phyloP scores from a whole-genome alignment of 2,797 vertebrate genomes.

The Scyliorhinus canicula region DNA sequence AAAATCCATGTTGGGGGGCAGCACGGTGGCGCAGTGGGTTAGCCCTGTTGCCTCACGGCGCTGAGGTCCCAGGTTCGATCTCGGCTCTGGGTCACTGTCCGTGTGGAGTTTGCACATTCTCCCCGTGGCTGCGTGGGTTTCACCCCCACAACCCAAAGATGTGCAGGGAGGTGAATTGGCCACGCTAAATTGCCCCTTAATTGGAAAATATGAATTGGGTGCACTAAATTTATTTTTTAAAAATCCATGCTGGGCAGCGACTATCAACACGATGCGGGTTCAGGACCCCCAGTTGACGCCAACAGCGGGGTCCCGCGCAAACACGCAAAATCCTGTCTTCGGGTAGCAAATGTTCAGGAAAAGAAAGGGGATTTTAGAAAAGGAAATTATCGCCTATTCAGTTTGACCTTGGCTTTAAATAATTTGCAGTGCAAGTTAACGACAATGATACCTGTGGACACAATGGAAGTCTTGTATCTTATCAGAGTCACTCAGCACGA shows the following conservation, averaged over 20 bases:
- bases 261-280: neutral
- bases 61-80: no score
- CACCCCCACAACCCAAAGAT: no score
- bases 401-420: neutral
- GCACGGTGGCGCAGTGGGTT: no score
- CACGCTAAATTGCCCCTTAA: no score
- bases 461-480: neutral
- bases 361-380: neutral
- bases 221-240: no score
- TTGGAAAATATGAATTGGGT: no score
- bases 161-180: no score
- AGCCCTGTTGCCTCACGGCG: no score
- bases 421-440: neutral
- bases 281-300: neutral
- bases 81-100: no score
- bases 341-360: neutral
- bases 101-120: no score
- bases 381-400: neutral
- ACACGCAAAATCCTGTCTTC: neutral
- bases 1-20: neutral
- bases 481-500: neutral
- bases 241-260: no score
- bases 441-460: neutral
- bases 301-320: neutral
- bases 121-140: no score